Conservation (phyloP, 2,797 vertebrate species). For the Scomberomorus guttatus region DNA sequence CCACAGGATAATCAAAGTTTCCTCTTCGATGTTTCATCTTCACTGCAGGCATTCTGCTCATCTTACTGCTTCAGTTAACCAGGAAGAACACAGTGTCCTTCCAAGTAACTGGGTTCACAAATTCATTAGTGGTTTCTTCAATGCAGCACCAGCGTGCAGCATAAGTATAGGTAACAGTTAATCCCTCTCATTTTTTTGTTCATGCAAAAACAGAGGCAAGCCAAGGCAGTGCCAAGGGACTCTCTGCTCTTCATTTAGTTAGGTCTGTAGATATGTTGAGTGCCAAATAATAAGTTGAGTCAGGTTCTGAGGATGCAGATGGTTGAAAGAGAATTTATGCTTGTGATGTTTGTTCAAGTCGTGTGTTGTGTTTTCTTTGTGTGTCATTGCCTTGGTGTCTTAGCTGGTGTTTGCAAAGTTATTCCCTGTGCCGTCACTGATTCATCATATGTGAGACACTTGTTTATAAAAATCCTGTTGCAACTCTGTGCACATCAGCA, state of each 20-base stretch:
- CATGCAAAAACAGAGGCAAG: conserved; percentile 2
- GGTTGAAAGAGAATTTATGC: conserved; percentile 4
- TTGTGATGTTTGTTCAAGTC: conserved; percentile 36
- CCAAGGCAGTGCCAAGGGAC: conserved; percentile 17
- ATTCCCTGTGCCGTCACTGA: conserved; percentile 6
- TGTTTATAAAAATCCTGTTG: background rate
- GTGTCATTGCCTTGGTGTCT: conserved; percentile 19
- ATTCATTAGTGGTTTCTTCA: conserved; percentile 50
- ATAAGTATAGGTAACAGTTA: conserved; percentile 54
- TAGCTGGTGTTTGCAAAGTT: background rate
- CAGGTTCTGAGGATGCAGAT: conserved; percentile 29
- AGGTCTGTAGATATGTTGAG: conserved; percentile 31
- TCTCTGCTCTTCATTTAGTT: conserved; percentile 56
- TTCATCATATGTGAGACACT: background rate
- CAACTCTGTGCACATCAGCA: background rate
- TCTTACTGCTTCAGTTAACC: conserved; percentile 45
- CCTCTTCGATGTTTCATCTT: conserved; percentile 41
- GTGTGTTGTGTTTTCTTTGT: conserved; percentile 32
- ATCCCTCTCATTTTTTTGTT: conserved; percentile 36
- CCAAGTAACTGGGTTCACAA: conserved; percentile 53
- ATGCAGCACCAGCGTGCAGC: conserved; percentile 28
- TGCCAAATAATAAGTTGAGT: conserved; percentile 41
- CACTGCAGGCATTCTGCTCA: conserved; percentile 37
- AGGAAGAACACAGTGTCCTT: conserved; percentile 64
- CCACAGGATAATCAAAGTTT: conserved; percentile 52